phyloP scores from a whole-genome alignment of 2,888 invertebrate species.

The Euplexia lucipara region DNA sequence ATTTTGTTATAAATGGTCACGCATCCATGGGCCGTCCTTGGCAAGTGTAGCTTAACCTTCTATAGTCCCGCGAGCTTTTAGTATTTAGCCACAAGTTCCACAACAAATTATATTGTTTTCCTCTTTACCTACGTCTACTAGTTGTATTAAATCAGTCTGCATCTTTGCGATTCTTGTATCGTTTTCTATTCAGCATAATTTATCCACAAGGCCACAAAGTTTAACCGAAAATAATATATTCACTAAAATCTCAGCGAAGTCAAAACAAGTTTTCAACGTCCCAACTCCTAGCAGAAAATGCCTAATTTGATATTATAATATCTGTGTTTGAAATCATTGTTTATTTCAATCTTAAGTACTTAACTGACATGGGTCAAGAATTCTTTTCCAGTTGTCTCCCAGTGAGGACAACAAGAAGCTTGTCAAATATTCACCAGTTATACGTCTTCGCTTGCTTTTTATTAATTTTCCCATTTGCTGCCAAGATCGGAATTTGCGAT shows the following conservation, averaged over 20 bases:
- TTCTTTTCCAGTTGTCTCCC: too few relatives aligned
- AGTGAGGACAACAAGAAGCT: background rate
- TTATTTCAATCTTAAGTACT: too few relatives aligned
- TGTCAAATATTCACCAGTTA: background rate
- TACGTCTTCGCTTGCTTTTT: background rate
- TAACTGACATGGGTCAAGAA: too few relatives aligned
- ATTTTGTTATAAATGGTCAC: too few relatives aligned
- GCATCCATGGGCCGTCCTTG: too few relatives aligned
- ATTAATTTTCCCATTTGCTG: background rate
- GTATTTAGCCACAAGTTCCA: too few relatives aligned
- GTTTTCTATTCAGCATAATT: constrained; percentile 50
- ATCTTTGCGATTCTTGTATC: constrained; percentile 15
- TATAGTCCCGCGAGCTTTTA: too few relatives aligned
- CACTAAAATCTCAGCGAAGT: constrained; percentile 9
- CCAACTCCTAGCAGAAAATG: background rate
- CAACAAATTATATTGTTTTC: background rate
- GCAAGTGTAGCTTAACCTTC: too few relatives aligned
- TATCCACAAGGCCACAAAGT: constrained; percentile 32
- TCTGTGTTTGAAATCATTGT: background rate
- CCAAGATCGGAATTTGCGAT: constrained; percentile 12
- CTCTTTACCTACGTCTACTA: background rate
- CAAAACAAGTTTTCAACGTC: constrained; percentile 6
- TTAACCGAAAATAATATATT: constrained; percentile 5
- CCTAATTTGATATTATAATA: background rate
- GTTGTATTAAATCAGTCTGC: constrained; percentile 1